Evolutionary conservation across 92 coral and sea anemone species (phyloP), one percentile per base, ranked within the genome.

Genomic region (Epizoanthus scotinus): DNA sequence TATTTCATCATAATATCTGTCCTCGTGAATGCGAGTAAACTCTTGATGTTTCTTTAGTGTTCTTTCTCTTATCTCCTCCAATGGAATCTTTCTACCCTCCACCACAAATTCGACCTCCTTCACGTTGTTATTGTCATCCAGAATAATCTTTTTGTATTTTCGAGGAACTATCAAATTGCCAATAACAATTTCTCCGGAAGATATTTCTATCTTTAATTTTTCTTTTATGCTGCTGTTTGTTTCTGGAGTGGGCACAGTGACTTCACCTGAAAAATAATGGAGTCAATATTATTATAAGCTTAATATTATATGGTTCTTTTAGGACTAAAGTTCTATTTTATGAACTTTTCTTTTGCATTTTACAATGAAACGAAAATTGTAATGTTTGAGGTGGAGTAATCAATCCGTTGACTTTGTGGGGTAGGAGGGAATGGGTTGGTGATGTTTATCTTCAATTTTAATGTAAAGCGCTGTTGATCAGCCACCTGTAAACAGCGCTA

Each of bases 1-100:
- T 84, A 89, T 86, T 5, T 86, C 78, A 15, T 86, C 85, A 71
- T 82, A 89, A 18, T 89, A 73, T 3, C 10, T n/a, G 31, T 89
- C 86, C 8, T 54, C 27, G 20, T 87, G 82, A 20, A 74, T 57
- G 13, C 86, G 62, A 0, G 63, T 86, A 74, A 36, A 89, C 67
- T 66, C 31, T n/a, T 40, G 22, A 38, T 75, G 84, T 26, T 74
- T 85, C 36, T 25, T 70, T 28, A 85, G 59, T 0, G 54, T 85
- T 47, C 24, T 75, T 42, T 71, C 72, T 29, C 89, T 19, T 20
- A 81, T 85, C 10, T 85, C 92, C 8, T 85, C 73, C 29, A 85
- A 58, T 7, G 90, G 90, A 0, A 58, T 60, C 64, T 83, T 83
- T 25, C 90, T 68, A 0, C 87, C 89, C 34, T 84, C 83, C 0